Base-by-base conservation (phyloP, 2,797 vertebrate species). In the Sorex maritimensis region DNA sequence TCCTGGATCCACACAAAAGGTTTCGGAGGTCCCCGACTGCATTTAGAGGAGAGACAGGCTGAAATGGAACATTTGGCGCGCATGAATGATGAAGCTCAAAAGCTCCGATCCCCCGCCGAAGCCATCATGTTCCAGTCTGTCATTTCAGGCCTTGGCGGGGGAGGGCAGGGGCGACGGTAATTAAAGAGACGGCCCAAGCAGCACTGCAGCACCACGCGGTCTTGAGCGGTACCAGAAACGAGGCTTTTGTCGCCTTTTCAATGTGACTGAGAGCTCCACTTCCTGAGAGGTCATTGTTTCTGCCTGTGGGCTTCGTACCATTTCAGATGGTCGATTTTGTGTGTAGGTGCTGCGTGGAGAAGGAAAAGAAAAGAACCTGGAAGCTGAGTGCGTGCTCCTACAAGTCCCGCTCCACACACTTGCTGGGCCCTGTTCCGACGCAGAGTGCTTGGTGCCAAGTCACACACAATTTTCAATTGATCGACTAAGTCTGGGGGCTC, bases 1-100 rank as follows among this genome's bases (percentile, higher is more conserved):
- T 91, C 81, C 78, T 75, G 85, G 90, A 75, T 91, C 92, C 61
- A 73, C 83, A 83, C 90, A 95, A 94, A 68, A 90, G 88, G 17
- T 80, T 88, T 26, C 21, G 71, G 84, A 72, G 79, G 49, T 72
- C 69, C 65, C 67, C 75, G 15, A 91, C 84, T 58, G 26, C 55
- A 17, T 34, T 88, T 79, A 75, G 65, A 90, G 38, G 61, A 49
- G 80, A 86, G 46, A 23, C 34, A 21, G 74, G 46, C 84, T 80
- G 88, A 95, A 94, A 83, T 83, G n/a, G 72, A 75, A 58, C 77
- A 4, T 68, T 92, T 77, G 83, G 81, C 90, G 84, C 26, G 0
- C 4, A 1, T 28, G 83, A 88, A 81, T 17, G 21, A 74, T 13
- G 21, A 24, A 13, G 28, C 30, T 77, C 67, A 74, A 72, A 74